Evolutionary conservation across 2,113 vertebrate genomes (phyloP), one percentile per base, ranked within the genome.

Genomic region (Gymnocephalus cernua): DNA sequence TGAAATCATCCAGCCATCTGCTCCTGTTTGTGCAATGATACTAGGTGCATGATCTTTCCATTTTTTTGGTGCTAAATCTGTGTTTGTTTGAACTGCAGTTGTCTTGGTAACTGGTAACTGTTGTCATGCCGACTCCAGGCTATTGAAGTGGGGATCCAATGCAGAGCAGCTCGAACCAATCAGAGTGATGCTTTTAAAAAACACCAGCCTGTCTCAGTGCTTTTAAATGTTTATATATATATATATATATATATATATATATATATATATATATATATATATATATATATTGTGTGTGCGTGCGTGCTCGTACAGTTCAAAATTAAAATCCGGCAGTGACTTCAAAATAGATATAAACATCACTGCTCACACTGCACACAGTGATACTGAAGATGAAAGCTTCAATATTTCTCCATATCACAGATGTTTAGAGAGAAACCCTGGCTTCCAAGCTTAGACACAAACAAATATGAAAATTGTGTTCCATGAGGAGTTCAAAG

Each of bases 1-100:
- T 72, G 14, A 53, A 72, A 84, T 74, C 61, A 56, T 19, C 32
- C 44, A 56, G 65, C 63, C 73, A 44, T 88, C 82, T 81, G 82
- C 69, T 83, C 67, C 56, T 78, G 59, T 83, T 83, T 76, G 68
- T 72, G 77, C 73, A 63, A 41, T 27, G 54, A 79, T 61, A 70
- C 61, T 64, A 86, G 83, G 72, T 80, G 76, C 69, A 58, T 65
- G 68, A 78, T 85, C 75, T 82, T 23, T 64, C 18, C 69, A 80
- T 77, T 74, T 68, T 75, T 57, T 78, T 67, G 29, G 25, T 76
- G 73, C 54, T 71, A 88, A 91, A 89, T 92, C 74, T 83, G 58
- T 84, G 71, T 94, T 94, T 94, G 92, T 94, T 94, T 94, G 86
- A 93, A 93, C 86, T 84, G 77, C 76, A 82, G 93, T 92, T 86